Base-by-base conservation (phyloP, 2,888 invertebrate species). In the Lissocephala sabroskyi region DNA sequence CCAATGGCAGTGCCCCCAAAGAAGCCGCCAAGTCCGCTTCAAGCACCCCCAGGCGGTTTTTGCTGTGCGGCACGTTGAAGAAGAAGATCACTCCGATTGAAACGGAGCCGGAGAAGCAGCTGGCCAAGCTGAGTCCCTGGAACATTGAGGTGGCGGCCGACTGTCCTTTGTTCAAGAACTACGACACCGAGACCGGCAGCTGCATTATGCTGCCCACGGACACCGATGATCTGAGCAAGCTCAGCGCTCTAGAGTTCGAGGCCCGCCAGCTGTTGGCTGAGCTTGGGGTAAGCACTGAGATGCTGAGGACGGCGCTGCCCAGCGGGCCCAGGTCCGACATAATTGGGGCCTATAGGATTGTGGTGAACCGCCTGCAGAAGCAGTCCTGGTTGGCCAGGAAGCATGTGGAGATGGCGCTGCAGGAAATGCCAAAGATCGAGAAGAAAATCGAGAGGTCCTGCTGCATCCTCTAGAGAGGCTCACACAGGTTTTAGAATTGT, bases 291-390 rank as follows among this genome's bases (percentile, higher is more conserved):
- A 86, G 85, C 10, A 84, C 86, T 0, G 86, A 87, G 48, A 88
- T 89, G 86, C 80, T 91, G 36, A 84, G 86, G 43, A 85, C 86
- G 29, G 86, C 88, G 14, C 83, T 86, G 14, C 84, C 85, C 32
- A 87, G 87, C 55, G 89, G 90, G 23, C 89, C 89, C 1, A 85
- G 89, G 41, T 89, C 88, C 63, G 87, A 89, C 56, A 86, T 92
- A 29, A 89, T 90, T 39, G 92, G 92, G 7, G 89, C 90, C 39
- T 92, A 91, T 81, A 86, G 92, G 35, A 91, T 92, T 51, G 85
- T 91, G 28, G 85, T 91, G 53, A 89, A 90, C 79, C 84, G 87
- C 10, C 73, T 87, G 42, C 85, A 86, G 52, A 84, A 84, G 48
- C 85, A 85, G 45, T 80, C 83, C n/a, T 82, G 84, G 82, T 52